phyloP scores from a whole-genome alignment of 35 echinoderm and acorn worm species.

The Apostichopus japonicus region DNA sequence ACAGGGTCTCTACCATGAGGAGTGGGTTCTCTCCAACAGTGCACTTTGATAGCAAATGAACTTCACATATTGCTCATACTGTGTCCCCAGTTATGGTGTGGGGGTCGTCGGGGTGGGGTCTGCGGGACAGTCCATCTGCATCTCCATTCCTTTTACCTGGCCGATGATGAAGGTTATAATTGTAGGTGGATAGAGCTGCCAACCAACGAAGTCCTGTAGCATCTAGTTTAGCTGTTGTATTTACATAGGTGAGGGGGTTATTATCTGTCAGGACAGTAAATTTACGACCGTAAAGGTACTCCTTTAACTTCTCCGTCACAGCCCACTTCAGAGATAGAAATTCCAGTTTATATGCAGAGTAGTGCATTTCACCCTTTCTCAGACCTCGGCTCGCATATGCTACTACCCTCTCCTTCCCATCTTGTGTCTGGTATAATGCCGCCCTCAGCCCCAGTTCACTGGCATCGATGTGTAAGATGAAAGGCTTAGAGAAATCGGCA shows the following conservation, averaged over 20 bases:
- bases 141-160: conserved; percentile 58
- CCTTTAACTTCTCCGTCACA: conserved; percentile 55
- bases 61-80: not conserved
- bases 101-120: not conserved
- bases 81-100: not conserved
- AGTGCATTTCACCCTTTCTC: conserved; percentile 55
- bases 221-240: conserved; percentile 65
- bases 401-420: conserved; percentile 39
- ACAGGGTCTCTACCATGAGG: not conserved
- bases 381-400: conserved; percentile 60
- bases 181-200: conserved; percentile 51
- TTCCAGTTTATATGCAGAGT: conserved; percentile 73
- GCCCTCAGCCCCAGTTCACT: conserved; percentile 15
- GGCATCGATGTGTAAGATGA: conserved; percentile 50
- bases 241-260: conserved; percentile 51
- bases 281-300: conserved; percentile 27
- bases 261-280: conserved; percentile 58
- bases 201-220: conserved; percentile 54
- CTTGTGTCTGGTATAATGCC: conserved; percentile 40
- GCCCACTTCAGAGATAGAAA: conserved; percentile 67
- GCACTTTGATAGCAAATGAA: not conserved
- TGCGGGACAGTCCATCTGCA: conserved; percentile 70
- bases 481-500: not conserved
- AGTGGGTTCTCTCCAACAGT: not conserved
- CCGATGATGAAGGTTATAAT: conserved; percentile 40